Conservation (phyloP, 2,113 vertebrate genomes). For the Oxygymnocypris stewartii region DNA sequence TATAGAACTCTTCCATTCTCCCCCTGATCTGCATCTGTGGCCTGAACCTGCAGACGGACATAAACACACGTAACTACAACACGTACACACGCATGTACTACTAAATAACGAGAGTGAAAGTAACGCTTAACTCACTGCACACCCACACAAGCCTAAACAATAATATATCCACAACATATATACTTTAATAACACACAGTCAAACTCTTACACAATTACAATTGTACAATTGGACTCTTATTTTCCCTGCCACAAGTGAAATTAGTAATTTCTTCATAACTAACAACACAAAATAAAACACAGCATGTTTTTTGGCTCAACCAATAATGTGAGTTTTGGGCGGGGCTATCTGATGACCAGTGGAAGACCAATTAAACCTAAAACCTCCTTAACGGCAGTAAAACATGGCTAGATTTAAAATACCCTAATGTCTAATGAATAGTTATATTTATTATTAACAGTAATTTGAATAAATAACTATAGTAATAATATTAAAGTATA, state of each 20-base stretch:
- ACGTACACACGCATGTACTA: constrained; percentile 38
- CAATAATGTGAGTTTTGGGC: not conserved
- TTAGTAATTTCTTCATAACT: not conserved
- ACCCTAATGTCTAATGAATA: not conserved
- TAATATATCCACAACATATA: not conserved
- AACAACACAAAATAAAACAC: not conserved
- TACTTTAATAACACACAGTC: not conserved
- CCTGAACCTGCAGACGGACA: constrained; percentile 80
- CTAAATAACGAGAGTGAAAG: not conserved
- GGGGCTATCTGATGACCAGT: not conserved
- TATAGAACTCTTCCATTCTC: constrained; percentile 92
- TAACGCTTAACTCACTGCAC: not conserved
- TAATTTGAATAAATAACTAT: not conserved
- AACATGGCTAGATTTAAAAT: not conserved
- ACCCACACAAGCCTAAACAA: not conserved
- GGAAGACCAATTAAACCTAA: not conserved
- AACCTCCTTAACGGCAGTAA: not conserved
- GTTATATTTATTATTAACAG: not conserved
- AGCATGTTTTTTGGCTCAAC: not conserved
- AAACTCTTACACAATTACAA: not conserved
- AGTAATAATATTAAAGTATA: too few relatives aligned
- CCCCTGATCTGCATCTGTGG: constrained; percentile 91
- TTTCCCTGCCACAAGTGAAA: not conserved
- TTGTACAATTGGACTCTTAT: not conserved
- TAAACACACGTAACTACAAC: constrained; percentile 41